phyloP scores from a whole-genome alignment of 2,797 vertebrate species.

The Silurus lanzhouensis region DNA sequence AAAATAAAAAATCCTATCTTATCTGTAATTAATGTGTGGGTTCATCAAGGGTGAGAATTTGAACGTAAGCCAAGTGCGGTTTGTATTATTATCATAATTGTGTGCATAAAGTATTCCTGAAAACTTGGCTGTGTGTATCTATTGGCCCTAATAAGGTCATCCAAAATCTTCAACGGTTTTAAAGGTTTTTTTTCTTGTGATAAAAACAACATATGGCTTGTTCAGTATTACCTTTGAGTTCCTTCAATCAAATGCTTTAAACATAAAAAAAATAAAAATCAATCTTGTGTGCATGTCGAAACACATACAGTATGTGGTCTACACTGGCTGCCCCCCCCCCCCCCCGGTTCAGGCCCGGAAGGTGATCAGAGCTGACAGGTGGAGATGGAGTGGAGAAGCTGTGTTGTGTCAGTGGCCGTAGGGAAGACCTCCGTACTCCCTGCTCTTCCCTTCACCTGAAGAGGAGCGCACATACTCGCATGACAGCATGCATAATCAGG shows the following conservation, averaged over 20 bases:
- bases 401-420: slow-evolving; percentile 63
- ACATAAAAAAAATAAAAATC: background rate
- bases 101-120: background rate
- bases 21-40: slow-evolving; percentile 20
- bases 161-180: background rate
- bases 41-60: background rate
- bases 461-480: background rate
- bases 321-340: slow-evolving; percentile 65
- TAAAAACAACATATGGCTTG: background rate
- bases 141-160: background rate
- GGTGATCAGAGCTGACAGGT: slow-evolving; percentile 70
- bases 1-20: slow-evolving; percentile 49
- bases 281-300: slow-evolving; percentile 29
- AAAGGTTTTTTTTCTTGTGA: background rate
- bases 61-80: background rate
- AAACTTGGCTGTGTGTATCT: background rate
- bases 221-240: background rate
- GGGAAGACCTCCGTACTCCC: slow-evolving; percentile 40
- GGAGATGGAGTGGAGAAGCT: slow-evolving; percentile 61
- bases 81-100: background rate
- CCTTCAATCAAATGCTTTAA: background rate
- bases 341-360: slow-evolving; percentile 59
- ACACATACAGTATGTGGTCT: slow-evolving; percentile 52
- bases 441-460: slow-evolving; percentile 31
- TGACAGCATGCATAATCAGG: slow-evolving; percentile 53